phyloP scores from a whole-genome alignment of 1,140 invertebrate genomes.

The Drosophila bipectinata region DNA sequence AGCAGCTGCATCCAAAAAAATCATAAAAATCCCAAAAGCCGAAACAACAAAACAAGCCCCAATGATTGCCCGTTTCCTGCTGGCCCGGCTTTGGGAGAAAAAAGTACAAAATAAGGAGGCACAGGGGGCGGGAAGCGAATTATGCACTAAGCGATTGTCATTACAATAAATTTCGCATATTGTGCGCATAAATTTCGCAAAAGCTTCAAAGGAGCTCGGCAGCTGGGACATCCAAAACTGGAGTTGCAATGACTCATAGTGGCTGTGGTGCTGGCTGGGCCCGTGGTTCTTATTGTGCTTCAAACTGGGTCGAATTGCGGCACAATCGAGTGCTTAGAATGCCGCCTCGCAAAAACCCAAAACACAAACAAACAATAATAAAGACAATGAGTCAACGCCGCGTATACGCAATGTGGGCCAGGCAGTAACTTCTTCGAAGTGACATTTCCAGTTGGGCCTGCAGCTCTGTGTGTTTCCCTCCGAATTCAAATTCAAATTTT shows the following conservation, averaged over 20 bases:
- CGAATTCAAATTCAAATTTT: constrained; percentile 18
- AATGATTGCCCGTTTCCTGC: constrained; percentile 75
- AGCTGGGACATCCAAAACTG: constrained; percentile 69
- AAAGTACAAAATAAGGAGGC: background rate
- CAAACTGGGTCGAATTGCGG: constrained; percentile 66
- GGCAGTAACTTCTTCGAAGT: constrained; percentile 56
- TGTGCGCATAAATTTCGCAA: constrained; percentile 77
- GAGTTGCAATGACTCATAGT: constrained; percentile 52
- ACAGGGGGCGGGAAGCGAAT: constrained; percentile 50
- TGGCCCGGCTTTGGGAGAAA: constrained; percentile 8
- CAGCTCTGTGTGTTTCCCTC: background rate
- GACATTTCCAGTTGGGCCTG: constrained; percentile 38
- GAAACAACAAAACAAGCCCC: constrained; percentile 41
- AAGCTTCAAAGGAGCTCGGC: constrained; percentile 69
- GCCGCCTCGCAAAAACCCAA: constrained; percentile 9
- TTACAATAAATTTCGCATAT: constrained; percentile 82
- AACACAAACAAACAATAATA: constrained; percentile 8
- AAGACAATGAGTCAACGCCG: constrained; percentile 69
- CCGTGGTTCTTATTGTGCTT: constrained; percentile 37
- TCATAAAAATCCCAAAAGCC: constrained; percentile 13
- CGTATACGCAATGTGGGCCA: constrained; percentile 77
- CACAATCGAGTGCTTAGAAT: constrained; percentile 53
- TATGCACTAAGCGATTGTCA: constrained; percentile 79
- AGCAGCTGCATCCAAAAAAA: constrained; percentile 56
- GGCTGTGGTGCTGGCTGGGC: constrained; percentile 16